These are phyloP conservation scores for Mythimna albipuncta DNA, from an alignment of 2,888 invertebrate genomes.

Conservation along the genomic window DNA sequence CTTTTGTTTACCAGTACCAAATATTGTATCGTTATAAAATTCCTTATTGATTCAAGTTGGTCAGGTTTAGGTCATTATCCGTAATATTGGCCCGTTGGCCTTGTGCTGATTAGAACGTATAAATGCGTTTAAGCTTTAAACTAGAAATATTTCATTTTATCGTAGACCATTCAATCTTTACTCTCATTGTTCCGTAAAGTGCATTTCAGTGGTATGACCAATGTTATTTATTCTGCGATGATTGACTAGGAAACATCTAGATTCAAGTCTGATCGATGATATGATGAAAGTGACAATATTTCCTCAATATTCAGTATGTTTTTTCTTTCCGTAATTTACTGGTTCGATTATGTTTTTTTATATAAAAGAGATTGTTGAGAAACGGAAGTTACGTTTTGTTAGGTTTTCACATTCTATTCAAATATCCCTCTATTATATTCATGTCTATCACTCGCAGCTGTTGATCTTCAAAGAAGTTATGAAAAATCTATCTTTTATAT, in stretches of 20 bases:
- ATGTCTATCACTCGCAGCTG: background rate
- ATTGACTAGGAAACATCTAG: conserved; percentile 62
- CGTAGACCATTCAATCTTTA: conserved; percentile 40
- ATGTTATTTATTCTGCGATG: conserved; percentile 40
- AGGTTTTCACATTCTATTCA: conserved; percentile 8
- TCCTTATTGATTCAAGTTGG: conserved; percentile 20
- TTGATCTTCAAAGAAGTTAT: conserved; percentile 21
- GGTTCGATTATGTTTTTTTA: conserved; percentile 53
- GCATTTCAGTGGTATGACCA: conserved; percentile 48
- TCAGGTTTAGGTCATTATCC: conserved; percentile 65
- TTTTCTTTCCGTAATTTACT: conserved; percentile 65
- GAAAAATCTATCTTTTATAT: conserved; percentile 3
- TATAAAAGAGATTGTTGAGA: conserved; percentile 15
- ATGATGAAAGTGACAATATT: conserved; percentile 62
- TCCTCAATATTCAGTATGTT: conserved; percentile 54
- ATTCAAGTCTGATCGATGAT: conserved; percentile 49
- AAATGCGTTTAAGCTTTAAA: conserved; percentile 44
- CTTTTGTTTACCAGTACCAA: background rate
- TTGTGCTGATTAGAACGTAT: conserved; percentile 63
- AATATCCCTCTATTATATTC: background rate
- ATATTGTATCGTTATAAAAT: conserved; percentile 10
- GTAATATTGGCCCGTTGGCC: conserved; percentile 64
- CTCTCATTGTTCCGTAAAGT: conserved; percentile 52
- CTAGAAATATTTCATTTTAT: conserved; percentile 52
- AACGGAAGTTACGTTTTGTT: conserved; percentile 30